Base-by-base conservation (phyloP, 2,888 invertebrate species). In the Anodontia alba region DNA sequence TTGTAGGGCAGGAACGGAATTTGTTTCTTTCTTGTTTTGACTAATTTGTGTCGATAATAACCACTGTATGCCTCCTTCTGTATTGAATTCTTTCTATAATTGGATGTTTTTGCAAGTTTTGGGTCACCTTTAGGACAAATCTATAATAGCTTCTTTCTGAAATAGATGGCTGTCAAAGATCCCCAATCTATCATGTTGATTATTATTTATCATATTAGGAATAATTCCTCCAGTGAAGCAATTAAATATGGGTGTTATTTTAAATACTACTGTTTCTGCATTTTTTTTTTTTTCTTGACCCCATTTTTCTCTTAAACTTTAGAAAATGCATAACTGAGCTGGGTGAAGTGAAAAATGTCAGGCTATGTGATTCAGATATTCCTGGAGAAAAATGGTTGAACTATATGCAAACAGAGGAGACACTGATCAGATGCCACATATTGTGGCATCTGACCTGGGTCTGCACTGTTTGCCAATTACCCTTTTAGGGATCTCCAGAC, bases 101-200 rank as follows among this genome's bases (percentile, higher is more conserved):
- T 62, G 62, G 62, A 62, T 33, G 33, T 62, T 62, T n/a, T 57
- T 33, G 33, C 62, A 62, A 62, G 17, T 62, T 62, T 62, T 62
- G 62, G 62, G 62, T 62, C 62, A 62, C 23, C 62, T 62, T 62
- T 29, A 33, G 62, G 62, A 62, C 62, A 62, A 62, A 62, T 62
- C 62, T 62, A 62, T 62, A 23, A 62, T 33, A 33, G 62, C 33
- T 33, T 62, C 62, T 23, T 10, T 62, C 10, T 62, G 29, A 33
- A 62, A 62, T 62, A 33, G 62, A 62, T 62, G 20, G 3, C 31
- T 62, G 31, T 20, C 20, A 23, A 1, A 62, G 31, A 29, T 38
- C 20, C 62, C 20, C 33, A 33, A 62, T 62, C 62, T 62, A 62
- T 62, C 62, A 62, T 62, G 23, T 62, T 62, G 31, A 62, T 29